Percentiles rank a stretch among this genome's conserved stretches.
These are phyloP conservation scores for Thymelicus acteon DNA, from an alignment of 2,888 invertebrate genomes.

Conservation along the genomic window DNA sequence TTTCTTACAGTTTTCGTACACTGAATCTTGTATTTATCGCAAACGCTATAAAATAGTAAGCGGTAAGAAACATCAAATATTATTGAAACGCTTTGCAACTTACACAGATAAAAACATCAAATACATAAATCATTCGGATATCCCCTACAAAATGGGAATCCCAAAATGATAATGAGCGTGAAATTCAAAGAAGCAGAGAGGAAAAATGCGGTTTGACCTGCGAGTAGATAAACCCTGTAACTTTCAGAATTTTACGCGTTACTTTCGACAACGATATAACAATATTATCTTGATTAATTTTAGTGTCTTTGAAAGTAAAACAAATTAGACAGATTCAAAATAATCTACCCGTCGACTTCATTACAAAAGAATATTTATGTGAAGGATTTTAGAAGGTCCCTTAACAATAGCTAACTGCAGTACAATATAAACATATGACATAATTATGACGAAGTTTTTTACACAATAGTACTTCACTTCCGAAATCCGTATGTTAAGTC, in stretches of 20 bases:
- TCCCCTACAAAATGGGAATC: neutral
- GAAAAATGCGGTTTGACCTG: neutral
- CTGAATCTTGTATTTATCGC: too few species aligned
- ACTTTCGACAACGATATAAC: neutral
- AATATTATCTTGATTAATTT: neutral
- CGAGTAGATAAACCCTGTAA: too few species aligned
- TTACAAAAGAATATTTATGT: neutral
- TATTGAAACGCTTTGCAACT: too few species aligned
- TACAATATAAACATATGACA: conserved; percentile 9
- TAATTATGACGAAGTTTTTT: neutral
- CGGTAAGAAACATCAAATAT: too few species aligned
- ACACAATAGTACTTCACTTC: conserved; percentile 31
- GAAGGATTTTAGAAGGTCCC: conserved; percentile 6
- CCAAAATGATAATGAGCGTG: neutral
- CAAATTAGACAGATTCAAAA: neutral
- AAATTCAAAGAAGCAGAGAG: neutral
- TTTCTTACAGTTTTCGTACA: too few species aligned
- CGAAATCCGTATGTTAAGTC: conserved; percentile 23
- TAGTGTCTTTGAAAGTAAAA: neutral
- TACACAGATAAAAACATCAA: too few species aligned
- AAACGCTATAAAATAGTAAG: too few species aligned
- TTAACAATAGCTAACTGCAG: neutral
- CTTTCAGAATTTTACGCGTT: too few species aligned
- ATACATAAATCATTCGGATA: neutral
- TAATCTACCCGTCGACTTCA: neutral